A percentile compares a stretch with the other conserved stretches of the same genome.
These are phyloP conservation scores for Andrena chrysosceles DNA, from an alignment of 2,888 invertebrate species.

Conservation along the genomic window DNA sequence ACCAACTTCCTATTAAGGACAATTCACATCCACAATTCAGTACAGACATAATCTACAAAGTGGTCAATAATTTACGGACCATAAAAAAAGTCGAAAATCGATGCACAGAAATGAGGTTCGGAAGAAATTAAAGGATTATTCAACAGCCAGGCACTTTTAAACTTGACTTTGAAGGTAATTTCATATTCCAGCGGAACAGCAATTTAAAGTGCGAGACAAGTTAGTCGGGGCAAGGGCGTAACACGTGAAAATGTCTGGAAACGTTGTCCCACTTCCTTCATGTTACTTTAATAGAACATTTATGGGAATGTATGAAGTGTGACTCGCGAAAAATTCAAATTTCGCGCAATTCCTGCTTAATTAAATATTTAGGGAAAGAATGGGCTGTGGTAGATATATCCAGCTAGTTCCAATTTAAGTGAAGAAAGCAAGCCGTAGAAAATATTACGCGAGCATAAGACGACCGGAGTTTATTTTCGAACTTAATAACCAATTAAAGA, in stretches of 20 bases:
- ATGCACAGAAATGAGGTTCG: not conserved
- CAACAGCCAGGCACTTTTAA: not conserved
- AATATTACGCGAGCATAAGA: not conserved
- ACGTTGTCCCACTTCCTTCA: slow-evolving; percentile 26
- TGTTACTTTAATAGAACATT: slow-evolving; percentile 29
- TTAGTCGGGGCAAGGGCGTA: slow-evolving; percentile 5
- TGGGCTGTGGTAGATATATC: not conserved
- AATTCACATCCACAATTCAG: slow-evolving; percentile 18
- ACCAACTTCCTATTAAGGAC: too few species aligned
- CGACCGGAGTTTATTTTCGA: not conserved
- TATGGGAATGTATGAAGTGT: slow-evolving; percentile 27
- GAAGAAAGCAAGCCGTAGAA: not conserved
- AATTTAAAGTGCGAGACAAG: slow-evolving; percentile 30
- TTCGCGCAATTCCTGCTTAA: slow-evolving; percentile 8
- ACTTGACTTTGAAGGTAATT: slow-evolving; percentile 20
- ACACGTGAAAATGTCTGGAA: slow-evolving; percentile 13
- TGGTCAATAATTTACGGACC: slow-evolving; percentile 8
- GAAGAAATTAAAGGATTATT: slow-evolving; percentile 15
- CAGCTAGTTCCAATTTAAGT: not conserved
- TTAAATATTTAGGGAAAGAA: slow-evolving; percentile 40
- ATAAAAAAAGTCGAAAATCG: slow-evolving; percentile 23
- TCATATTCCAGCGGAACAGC: not conserved
- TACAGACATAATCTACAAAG: not conserved
- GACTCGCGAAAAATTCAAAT: slow-evolving; percentile 26
- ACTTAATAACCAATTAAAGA: too few species aligned